These are phyloP conservation scores for Parnassius glacialis DNA, from an alignment of 2,888 invertebrate species.

Conservation along the genomic window DNA sequence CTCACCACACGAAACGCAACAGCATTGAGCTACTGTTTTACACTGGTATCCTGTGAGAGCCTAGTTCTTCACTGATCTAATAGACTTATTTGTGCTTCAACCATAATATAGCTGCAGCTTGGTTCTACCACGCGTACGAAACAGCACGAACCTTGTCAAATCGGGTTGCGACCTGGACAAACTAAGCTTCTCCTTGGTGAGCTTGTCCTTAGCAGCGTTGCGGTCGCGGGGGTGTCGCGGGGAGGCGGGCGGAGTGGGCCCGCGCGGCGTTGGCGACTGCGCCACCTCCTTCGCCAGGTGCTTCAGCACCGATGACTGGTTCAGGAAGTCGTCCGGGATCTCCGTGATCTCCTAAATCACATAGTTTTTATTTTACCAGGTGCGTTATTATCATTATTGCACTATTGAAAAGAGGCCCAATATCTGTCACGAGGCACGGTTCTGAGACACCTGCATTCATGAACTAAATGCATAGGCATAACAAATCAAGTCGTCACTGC, in stretches of 20 bases:
- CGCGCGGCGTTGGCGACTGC: constrained; percentile 64
- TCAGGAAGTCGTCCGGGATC: constrained; percentile 91
- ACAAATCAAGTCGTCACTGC: too few relatives aligned
- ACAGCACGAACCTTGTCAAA: constrained; percentile 81
- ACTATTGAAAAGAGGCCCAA: too few relatives aligned
- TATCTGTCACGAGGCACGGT: too few relatives aligned
- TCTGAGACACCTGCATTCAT: too few relatives aligned
- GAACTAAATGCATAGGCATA: too few relatives aligned
- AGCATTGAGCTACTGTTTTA: too few relatives aligned
- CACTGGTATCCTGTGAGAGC: too few relatives aligned
- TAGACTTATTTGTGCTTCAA: too few relatives aligned
- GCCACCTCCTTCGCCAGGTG: constrained; percentile 91
- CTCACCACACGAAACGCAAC: too few relatives aligned
- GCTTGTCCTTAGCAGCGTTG: constrained; percentile 53
- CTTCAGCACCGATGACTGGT: constrained; percentile 90
- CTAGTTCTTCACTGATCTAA: too few relatives aligned
- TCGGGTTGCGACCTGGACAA: constrained; percentile 92
- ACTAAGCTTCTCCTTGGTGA: constrained; percentile 82
- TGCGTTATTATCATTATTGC: too few relatives aligned
- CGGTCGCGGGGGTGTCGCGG: constrained; percentile 55
- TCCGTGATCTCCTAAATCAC: constrained; percentile 87
- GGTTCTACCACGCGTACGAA: not conserved
- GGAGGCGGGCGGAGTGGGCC: constrained; percentile 59
- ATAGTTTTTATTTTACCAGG: not conserved
- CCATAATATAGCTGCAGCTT: too few relatives aligned